Percentiles rank a stretch among this genome's conserved stretches.
Conservation (phyloP, 1,140 invertebrate genomes). For the Cardiocondyla obscurior region DNA sequence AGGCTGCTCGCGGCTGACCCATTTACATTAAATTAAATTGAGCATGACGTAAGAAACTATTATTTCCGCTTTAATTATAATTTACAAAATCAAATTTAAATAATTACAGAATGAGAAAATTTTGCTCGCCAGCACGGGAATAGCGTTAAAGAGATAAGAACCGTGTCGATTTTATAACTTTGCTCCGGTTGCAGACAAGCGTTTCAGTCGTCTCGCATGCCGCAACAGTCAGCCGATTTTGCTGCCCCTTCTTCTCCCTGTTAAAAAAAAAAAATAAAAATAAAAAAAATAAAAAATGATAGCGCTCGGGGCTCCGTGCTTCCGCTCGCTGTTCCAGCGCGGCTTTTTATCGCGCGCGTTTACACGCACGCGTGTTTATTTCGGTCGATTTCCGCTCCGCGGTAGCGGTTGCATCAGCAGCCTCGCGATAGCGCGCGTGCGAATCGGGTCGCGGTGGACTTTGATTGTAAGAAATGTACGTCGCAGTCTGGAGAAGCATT, state of each 20-base stretch:
- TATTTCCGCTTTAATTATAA: neutral
- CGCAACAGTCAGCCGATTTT: constrained; percentile 13
- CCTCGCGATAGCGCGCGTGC: constrained; percentile 39
- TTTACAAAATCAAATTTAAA: constrained; percentile 11
- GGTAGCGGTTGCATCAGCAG: constrained; percentile 45
- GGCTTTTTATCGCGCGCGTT: constrained; percentile 31
- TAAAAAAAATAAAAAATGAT: constrained; percentile 26
- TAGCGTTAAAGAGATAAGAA: neutral
- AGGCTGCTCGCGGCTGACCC: neutral
- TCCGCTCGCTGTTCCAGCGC: neutral
- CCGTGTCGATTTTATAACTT: neutral
- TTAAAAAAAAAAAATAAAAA: neutral
- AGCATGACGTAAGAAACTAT: neutral
- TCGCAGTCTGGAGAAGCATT: neutral
- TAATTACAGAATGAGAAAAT: neutral
- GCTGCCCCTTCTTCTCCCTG: neutral
- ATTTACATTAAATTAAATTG: constrained; percentile 6
- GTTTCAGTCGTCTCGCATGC: neutral
- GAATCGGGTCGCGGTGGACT: constrained; percentile 40
- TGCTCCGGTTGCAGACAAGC: no score
- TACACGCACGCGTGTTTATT: constrained; percentile 46
- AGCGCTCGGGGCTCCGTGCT: neutral
- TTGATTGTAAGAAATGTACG: constrained; percentile 31
- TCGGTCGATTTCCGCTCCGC: constrained; percentile 50
- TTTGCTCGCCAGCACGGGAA: neutral